Base-by-base conservation (phyloP, 2,797 vertebrate genomes). In the Pseudocheirus occidentalis region DNA sequence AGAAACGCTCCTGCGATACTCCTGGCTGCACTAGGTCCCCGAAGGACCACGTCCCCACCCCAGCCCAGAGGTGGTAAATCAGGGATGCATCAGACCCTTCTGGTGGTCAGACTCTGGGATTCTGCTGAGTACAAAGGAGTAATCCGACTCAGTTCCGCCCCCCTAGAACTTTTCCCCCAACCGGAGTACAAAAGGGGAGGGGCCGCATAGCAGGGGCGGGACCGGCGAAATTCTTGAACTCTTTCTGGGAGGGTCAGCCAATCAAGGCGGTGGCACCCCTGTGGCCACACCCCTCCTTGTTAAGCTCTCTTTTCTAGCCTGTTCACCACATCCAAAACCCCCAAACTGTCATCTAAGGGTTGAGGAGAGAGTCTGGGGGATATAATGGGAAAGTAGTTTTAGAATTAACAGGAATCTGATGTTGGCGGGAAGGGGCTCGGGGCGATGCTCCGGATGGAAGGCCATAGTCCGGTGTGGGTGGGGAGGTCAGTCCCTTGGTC, bases 331-430 rank as follows among this genome's bases (percentile, higher is more conserved):
- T 0, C 7, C 57, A 89, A 14, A 13, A 50, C 14, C 46, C 11
- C 52, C 95, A 95, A 90, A 95, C n/a, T 94, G 34, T 90, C 95
- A 93, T 40, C 24, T 81, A 1, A 18, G n/a, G 73, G 21, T n/a
- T 46, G 66, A 1, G 18, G n/a, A 91, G 95, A 92, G 94, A 92
- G 95, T 91, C n/a, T 96, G 96, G 55, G 66, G 96, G 95, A 93
- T 94, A 96, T 94, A 97, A 98, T 56, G 97, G 98, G 98, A 98
- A 99, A 98, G 98, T 99, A 99, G 95, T 98, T 99, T 98, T 92
- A 97, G 94, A 96, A 98, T 98, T 98, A 98, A 95, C 66, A 95
- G 73, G 96, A 16, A 58, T 11, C 56, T 24, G 28, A 73, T 95
- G 91, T 97, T 98, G 97, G 98, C 0, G 0, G 97, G 93, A 97